These are phyloP conservation scores for Biston stratarius DNA, from an alignment of 2,888 invertebrate genomes.

Conservation along the genomic window DNA sequence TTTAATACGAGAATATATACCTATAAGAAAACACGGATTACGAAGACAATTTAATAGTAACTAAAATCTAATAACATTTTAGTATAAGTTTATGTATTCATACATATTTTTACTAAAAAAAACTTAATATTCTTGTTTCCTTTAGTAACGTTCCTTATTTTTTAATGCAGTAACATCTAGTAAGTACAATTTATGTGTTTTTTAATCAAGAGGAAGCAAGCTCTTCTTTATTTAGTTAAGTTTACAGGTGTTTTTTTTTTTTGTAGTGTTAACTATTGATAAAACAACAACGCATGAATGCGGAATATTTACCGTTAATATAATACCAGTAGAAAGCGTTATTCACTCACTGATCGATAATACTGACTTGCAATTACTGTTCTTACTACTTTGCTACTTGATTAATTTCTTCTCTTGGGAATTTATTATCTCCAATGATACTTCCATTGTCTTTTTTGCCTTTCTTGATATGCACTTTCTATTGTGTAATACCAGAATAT, in stretches of 20 bases:
- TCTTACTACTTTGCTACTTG: constrained; percentile 58
- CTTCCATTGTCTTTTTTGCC: constrained; percentile 63
- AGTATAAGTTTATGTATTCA: too few species aligned
- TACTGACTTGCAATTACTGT: constrained; percentile 57
- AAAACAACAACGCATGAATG: constrained; percentile 40
- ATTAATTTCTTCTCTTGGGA: constrained; percentile 63
- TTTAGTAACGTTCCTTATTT: not conserved
- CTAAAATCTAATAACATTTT: too few species aligned
- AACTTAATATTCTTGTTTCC: too few species aligned
- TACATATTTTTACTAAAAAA: too few species aligned
- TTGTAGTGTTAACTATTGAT: constrained; percentile 7
- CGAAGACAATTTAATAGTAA: too few species aligned
- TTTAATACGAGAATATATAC: too few species aligned
- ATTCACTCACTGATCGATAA: constrained; percentile 56
- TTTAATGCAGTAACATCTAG: too few species aligned
- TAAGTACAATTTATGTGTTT: too few species aligned
- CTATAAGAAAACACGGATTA: not conserved
- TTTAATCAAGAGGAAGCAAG: too few species aligned
- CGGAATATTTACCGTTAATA: constrained; percentile 49
- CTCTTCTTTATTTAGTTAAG: too few species aligned
- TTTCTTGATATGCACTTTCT: constrained; percentile 61
- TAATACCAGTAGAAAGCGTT: constrained; percentile 61
- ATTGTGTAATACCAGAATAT: constrained; percentile 42
- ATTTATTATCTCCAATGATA: constrained; percentile 56
- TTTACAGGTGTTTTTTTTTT: not conserved